A percentile compares a stretch with the other conserved stretches of the same genome.
These are phyloP conservation scores for Eulemur coronatus DNA, from an alignment of 2,797 vertebrate genomes.

Conservation along the genomic window DNA sequence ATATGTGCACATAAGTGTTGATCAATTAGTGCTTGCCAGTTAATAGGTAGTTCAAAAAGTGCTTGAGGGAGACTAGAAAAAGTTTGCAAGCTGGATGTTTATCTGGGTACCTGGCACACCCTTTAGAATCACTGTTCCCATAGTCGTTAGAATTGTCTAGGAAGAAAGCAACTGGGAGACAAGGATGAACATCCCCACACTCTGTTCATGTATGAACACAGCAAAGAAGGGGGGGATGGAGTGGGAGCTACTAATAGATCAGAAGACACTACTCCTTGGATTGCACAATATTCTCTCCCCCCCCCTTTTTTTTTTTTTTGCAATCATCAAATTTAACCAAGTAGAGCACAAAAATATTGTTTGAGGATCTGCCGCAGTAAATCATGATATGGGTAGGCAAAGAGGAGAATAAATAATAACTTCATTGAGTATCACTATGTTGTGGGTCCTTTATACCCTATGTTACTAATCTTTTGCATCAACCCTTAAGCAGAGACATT, in stretches of 20 bases:
- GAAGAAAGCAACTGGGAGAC: neutral
- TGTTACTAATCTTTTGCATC: neutral
- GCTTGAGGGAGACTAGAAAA: neutral
- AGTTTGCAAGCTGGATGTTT: neutral
- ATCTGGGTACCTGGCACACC: neutral
- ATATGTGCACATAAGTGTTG: no score
- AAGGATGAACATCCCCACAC: fast-evolving
- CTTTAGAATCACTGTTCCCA: neutral
- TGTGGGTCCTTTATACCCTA: neutral
- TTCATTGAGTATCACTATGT: neutral
- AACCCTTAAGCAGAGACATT: neutral
- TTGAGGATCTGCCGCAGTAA: neutral
- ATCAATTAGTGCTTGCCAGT: neutral
- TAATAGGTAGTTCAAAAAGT: neutral
- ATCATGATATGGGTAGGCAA: neutral
- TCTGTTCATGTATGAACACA: no score
- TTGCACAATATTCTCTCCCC: neutral
- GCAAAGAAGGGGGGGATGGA: fast-evolving
- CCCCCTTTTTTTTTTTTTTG: no score
- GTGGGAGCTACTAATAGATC: fast-evolving
- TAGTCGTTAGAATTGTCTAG: neutral
- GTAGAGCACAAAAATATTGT: neutral
- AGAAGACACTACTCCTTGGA: neutral
- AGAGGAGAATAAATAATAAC: neutral
- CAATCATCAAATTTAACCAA: neutral